Conservation (phyloP, 2,113 vertebrate genomes). For the Notothenia rossii region DNA sequence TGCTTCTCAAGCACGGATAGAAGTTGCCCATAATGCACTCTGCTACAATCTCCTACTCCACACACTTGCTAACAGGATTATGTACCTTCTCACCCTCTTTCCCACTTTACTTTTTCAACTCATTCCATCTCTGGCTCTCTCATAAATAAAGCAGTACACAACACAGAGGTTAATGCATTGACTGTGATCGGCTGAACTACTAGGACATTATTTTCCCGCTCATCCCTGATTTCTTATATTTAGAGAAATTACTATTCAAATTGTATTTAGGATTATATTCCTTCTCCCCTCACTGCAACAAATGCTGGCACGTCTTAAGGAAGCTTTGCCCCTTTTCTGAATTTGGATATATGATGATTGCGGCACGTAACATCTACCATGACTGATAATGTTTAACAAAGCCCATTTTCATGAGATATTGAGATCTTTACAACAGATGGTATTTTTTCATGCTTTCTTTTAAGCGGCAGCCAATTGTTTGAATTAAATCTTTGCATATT, state of each 20-base stretch:
- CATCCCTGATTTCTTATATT: slow-evolving; percentile 20
- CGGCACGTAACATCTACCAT: background rate
- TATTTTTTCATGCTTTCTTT: background rate
- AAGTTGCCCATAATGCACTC: background rate
- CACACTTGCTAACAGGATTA: slow-evolving; percentile 29
- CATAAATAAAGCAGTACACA: background rate
- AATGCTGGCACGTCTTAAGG: slow-evolving; percentile 10
- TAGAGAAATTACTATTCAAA: slow-evolving; percentile 29
- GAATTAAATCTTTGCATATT: background rate
- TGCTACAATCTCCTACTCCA: slow-evolving; percentile 12
- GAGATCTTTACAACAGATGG: slow-evolving; percentile 23
- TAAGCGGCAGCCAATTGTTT: slow-evolving; percentile 10
- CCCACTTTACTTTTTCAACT: background rate
- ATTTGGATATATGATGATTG: slow-evolving; percentile 17
- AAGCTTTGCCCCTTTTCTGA: slow-evolving; percentile 16
- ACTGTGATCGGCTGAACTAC: background rate
- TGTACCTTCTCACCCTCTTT: slow-evolving; percentile 1
- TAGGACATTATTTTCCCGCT: slow-evolving; percentile 1
- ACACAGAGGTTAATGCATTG: slow-evolving; percentile 9
- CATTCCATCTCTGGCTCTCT: background rate
- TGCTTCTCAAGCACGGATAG: background rate
- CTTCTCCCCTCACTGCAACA: background rate
- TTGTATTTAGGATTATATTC: slow-evolving; percentile 22
- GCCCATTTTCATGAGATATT: background rate
- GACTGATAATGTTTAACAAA: background rate